Evolutionary conservation across 2,113 vertebrate species (phyloP), one percentile per base, ranked within the genome.

Genomic region (Serranochromis macrocephalus): DNA sequence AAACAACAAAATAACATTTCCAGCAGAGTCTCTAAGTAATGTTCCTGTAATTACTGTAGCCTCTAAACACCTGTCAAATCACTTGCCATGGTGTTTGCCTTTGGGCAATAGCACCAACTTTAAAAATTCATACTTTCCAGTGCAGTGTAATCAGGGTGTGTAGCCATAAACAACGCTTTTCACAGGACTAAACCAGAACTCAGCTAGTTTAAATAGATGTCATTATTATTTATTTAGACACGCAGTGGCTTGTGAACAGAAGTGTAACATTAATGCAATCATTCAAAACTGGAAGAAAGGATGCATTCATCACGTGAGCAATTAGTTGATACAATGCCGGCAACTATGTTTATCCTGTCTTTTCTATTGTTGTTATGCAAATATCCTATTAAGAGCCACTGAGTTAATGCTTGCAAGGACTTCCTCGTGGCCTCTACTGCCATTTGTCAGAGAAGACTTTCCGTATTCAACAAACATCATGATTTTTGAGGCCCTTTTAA

Each of bases 61-160:
- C 47, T 87, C n/a, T 80, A 83, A 90, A 89, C 83, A 91, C 84
- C 85, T 89, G 85, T 82, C 9, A 9, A 51, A 80, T 55, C 21
- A 71, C 54, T 87, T 68, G 81, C 75, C 86, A 54, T 75, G 24
- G 31, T 82, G 82, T 89, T 90, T 87, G 83, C 87, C 88, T 83
- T 61, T 9, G 9, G 88, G 83, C 81, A 49, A 40, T 16, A 73
- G 68, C 81, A 81, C n/a, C 53, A 40, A 63, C 84, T 85, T 91
- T 88, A 91, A 89, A 87, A 91, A 94, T 92, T 68, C 57, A 90
- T 82, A 81, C 26, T 54, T 63, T 85, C 84, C 92, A 85, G 24
- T 80, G 68, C 66, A 53, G 71, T 51, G 45, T 79, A 87, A 88
- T 92, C 87, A 84, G 51, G 71, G 54, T 81, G 40, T 86, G 86